Base-by-base conservation (phyloP, 1,140 invertebrate species). In the Semibalanus balanoides region DNA sequence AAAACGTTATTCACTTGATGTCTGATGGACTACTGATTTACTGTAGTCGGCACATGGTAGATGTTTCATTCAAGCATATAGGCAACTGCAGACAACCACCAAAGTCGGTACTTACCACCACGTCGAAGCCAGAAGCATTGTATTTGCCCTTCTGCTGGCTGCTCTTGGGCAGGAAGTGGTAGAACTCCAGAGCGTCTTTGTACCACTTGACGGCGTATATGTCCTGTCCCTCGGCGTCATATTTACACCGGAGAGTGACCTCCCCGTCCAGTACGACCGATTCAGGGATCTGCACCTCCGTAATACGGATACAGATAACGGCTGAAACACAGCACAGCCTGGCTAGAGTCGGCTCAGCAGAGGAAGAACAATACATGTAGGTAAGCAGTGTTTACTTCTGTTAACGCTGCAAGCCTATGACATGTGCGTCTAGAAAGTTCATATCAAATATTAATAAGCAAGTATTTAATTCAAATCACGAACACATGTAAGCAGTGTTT, bases 121-220 rank as follows among this genome's bases (percentile, higher is more conserved):
- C 70, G 5, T 72, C 9, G n/a, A 72, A 30, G 3, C 70, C 70
- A 9, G 70, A 7, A 9, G 25, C 28, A 30, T 72, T 30, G 29
- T 72, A 72, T 11, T 11, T 11, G n/a, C 28, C 29, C 29, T 72
- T 72, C 70, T 72, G 70, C 29, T 72, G 70, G 3, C 70, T 28
- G 11, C 11, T 29, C 29, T 30, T 28, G 3, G 70, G 70, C 70
- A 72, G 70, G 19, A 72, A 72, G 70, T 72, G 70, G 70, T 72
- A 72, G 70, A 72, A 72, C 70, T 72, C 70, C n/a, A 22, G 28
- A 5, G 7, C 0, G 70, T 72, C 70, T 27, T 72, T 72, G 70
- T 72, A 72, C 70, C 70, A 72, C n/a, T 72, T 72, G 70, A 72
- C 70, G 28, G 29, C 70, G 70, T 72, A 72, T 28, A 72, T 72